A percentile compares a stretch with the other conserved stretches of the same genome.
These are phyloP conservation scores for Ecdyonurus torrentis DNA, from an alignment of 2,888 invertebrate genomes.

Conservation along the genomic window DNA sequence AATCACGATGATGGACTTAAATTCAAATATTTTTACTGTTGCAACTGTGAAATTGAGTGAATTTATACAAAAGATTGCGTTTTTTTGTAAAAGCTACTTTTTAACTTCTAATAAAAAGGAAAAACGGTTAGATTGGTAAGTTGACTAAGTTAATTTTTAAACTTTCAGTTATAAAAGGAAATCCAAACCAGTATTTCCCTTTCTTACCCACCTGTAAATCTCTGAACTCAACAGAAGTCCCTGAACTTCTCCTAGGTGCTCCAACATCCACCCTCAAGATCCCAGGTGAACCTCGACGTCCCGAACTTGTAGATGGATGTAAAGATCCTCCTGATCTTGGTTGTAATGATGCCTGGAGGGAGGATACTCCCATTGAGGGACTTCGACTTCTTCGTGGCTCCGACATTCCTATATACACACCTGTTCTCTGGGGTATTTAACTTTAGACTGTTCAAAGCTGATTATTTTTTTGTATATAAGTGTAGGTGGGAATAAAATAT, in stretches of 20 bases:
- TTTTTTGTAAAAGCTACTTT: too few relatives aligned
- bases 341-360: slow-evolving; percentile 10
- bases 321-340: not conserved
- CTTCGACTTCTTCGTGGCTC: slow-evolving; percentile 8
- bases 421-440: not conserved
- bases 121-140: too few relatives aligned
- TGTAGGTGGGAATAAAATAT: not conserved
- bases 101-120: too few relatives aligned
- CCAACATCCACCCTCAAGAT: slow-evolving; percentile 30
- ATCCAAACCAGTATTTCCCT: too few relatives aligned
- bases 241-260: slow-evolving; percentile 30
- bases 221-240: slow-evolving; percentile 27
- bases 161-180: too few relatives aligned
- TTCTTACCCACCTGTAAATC: not conserved
- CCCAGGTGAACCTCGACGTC: slow-evolving; percentile 22
- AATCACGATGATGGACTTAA: too few relatives aligned
- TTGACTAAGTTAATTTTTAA: too few relatives aligned
- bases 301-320: slow-evolving; percentile 21
- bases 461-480: too few relatives aligned
- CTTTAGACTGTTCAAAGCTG: not conserved
- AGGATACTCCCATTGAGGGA: slow-evolving; percentile 13
- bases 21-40: too few relatives aligned
- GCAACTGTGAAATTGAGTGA: too few relatives aligned
- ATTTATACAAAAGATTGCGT: too few relatives aligned
- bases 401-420: not conserved